phyloP scores from a whole-genome alignment of 2,797 vertebrate species.

The Mastacembelus armatus region DNA sequence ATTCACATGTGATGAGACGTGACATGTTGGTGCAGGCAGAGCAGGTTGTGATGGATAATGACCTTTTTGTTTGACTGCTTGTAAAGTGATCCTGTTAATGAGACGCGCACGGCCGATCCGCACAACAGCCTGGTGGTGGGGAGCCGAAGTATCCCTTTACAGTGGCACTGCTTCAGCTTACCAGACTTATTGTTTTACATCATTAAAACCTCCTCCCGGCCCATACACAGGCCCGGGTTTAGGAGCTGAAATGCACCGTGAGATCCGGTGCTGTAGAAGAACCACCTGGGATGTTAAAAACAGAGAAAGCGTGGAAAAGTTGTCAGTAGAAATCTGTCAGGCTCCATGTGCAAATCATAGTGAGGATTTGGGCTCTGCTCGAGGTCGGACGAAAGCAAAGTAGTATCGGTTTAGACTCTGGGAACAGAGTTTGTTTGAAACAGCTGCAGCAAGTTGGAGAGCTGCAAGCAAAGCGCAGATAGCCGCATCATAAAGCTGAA shows the following conservation, averaged over 20 bases:
- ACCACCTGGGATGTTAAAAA: not conserved
- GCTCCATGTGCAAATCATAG: slow-evolving; percentile 66
- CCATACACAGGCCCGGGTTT: not conserved
- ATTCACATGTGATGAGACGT: not conserved
- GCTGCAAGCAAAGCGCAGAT: slow-evolving; percentile 60
- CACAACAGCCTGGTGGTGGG: slow-evolving; percentile 76
- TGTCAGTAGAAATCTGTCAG: slow-evolving; percentile 63
- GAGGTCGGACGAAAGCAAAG: slow-evolving; percentile 70
- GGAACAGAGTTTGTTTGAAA: slow-evolving; percentile 74
- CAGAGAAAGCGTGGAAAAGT: not conserved
- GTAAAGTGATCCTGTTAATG: slow-evolving; percentile 79
- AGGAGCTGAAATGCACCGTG: too few species aligned
- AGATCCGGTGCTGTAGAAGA: not conserved
- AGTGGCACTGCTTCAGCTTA: slow-evolving; percentile 67
- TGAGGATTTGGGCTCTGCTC: slow-evolving; percentile 49
- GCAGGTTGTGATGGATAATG: slow-evolving; percentile 60
- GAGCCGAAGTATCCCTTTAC: slow-evolving; percentile 74
- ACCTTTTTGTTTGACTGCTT: slow-evolving; percentile 68
- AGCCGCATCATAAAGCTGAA: slow-evolving; percentile 41
- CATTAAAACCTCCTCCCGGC: slow-evolving; percentile 41
- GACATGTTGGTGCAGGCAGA: slow-evolving; percentile 9
- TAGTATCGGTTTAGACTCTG: slow-evolving; percentile 59
- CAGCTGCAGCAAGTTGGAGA: slow-evolving; percentile 69
- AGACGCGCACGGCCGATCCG: slow-evolving; percentile 60
- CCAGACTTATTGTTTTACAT: slow-evolving; percentile 72